Evolutionary conservation across 2,797 vertebrate genomes (phyloP), one percentile per base, ranked within the genome.

Genomic region (Zenarchopterus dispar): DNA sequence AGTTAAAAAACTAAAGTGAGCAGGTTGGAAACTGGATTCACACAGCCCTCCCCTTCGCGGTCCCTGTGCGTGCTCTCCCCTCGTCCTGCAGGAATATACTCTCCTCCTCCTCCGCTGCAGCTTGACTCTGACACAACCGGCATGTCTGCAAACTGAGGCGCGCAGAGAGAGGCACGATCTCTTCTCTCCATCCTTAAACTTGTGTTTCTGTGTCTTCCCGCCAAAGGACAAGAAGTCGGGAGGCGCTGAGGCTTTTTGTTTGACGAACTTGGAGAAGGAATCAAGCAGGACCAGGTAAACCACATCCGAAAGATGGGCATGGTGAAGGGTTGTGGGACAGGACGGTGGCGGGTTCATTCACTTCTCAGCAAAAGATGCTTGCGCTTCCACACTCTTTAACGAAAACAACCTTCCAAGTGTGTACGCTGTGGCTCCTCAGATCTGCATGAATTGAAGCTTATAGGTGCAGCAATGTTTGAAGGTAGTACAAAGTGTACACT

Each of bases 41-140:
- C 52, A 33, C 70, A 77, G 48, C 22, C 67, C 22, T 28, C 21
- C 64, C 42, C 68, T 39, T 73, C 58, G 75, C 69, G 47, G 78
- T 78, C 79, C 67, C 80, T 68, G 72, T 73, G 81, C 85, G 77
- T 61, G 76, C 71, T 86, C 84, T 84, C 75, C 69, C 75, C 84
- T 80, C 74, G 78, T 89, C 84, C 86, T 88, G 89, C 86, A 87
- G 88, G 84, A 89, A 82, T 75, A 79, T 56, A 53, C 72, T 79
- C 70, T 84, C 78, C 57, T 79, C 79, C 80, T 81, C 76, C 81
- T 56, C 79, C 51, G 80, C 87, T 82, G 88, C 88, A 85, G 83
- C 85, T 64, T 11, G 61, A 77, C 70, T 84, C 71, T 62, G 84
- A 84, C 85, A 87, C 75, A 81, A 78, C 66, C 84, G 82, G 88